Evolutionary conservation across 1,140 invertebrate genomes (phyloP).

Genomic region (Halesus radiatus): DNA sequence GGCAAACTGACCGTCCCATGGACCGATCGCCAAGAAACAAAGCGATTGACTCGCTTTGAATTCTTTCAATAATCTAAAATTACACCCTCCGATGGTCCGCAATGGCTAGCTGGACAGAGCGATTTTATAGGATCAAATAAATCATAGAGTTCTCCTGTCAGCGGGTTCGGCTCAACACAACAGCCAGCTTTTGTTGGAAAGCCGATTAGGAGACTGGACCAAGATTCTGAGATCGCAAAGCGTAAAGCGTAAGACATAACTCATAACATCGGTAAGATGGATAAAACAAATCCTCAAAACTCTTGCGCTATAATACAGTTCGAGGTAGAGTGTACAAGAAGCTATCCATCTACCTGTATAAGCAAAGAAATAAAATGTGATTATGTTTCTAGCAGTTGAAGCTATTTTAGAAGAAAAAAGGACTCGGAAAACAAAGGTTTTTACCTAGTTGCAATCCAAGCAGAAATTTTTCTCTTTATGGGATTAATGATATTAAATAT

Average conservation of each 20-base stretch:
- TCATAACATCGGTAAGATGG: slow-evolving; percentile 24
- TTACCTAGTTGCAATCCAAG: too few relatives aligned
- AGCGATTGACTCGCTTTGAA: slow-evolving; percentile 43
- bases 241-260: slow-evolving; percentile 32
- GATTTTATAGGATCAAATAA: slow-evolving; percentile 41
- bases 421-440: too few relatives aligned
- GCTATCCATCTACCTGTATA: too few relatives aligned
- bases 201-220: slow-evolving; percentile 7
- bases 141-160: slow-evolving; percentile 12
- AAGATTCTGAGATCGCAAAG: neutral
- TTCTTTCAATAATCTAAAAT: slow-evolving; percentile 48
- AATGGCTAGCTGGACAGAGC: slow-evolving; percentile 36
- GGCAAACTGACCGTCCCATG: slow-evolving; percentile 22
- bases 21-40: slow-evolving; percentile 48
- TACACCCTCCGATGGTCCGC: slow-evolving; percentile 54
- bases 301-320: too few relatives aligned
- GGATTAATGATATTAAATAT: too few relatives aligned
- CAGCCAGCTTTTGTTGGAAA: neutral
- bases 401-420: too few relatives aligned
- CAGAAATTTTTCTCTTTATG: too few relatives aligned
- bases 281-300: neutral
- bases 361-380: too few relatives aligned
- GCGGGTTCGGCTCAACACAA: neutral
- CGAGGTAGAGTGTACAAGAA: too few relatives aligned
- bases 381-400: too few relatives aligned